A percentile compares a stretch with the other conserved stretches of the same genome.
phyloP scores from a whole-genome alignment of 2,888 invertebrate genomes.

The Aporophyla lueneburgensis region DNA sequence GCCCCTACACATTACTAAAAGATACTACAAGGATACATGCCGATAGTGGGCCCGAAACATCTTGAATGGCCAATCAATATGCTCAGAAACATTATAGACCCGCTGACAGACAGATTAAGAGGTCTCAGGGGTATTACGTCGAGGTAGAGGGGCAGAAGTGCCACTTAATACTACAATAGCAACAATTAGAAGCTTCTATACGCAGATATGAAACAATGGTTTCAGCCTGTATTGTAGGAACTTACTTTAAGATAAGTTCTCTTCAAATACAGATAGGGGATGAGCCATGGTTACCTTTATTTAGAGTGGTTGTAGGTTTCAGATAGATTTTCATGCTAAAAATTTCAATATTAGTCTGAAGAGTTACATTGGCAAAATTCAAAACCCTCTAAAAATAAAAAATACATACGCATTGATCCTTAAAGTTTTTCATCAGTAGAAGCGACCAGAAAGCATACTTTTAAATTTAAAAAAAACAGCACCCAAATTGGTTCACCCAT shows the following conservation, averaged over 20 bases:
- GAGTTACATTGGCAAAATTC: neutral
- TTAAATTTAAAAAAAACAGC: too few relatives aligned
- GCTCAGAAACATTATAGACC: constrained; percentile 43
- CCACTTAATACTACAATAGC: constrained; percentile 6
- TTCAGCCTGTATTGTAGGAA: neutral
- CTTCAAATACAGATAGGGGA: neutral
- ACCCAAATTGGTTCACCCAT: too few relatives aligned
- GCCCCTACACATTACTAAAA: constrained; percentile 9
- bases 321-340: neutral
- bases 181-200: neutral
- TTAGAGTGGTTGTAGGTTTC: neutral
- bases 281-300: neutral
- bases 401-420: too few relatives aligned
- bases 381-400: too few relatives aligned
- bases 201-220: neutral
- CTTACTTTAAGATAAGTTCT: too few relatives aligned
- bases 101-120: constrained; percentile 58
- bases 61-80: constrained; percentile 64
- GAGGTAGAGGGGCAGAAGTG: constrained; percentile 16
- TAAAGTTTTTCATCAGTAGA: too few relatives aligned
- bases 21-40: constrained; percentile 6
- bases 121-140: constrained; percentile 36
- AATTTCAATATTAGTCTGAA: neutral
- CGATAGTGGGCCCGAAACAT: constrained; percentile 23
- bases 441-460: too few relatives aligned